Conservation (phyloP, 2,113 vertebrate genomes). For the Cettia cetti region DNA sequence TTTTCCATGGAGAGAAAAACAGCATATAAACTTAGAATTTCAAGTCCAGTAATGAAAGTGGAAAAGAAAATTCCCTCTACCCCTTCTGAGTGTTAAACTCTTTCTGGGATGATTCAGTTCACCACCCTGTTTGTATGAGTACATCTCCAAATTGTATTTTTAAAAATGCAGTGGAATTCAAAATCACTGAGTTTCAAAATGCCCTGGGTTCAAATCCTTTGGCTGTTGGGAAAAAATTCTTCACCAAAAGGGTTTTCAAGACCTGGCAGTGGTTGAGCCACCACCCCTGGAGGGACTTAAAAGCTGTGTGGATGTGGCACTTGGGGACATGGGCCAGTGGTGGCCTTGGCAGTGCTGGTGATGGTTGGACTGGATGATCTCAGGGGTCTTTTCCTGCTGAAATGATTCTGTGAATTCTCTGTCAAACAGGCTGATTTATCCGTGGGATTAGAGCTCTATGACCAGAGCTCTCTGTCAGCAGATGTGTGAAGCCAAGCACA, state of each 20-base stretch:
- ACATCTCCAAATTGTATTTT: not conserved
- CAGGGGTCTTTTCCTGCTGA: not conserved
- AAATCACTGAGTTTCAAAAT: not conserved
- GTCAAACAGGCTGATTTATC: not conserved
- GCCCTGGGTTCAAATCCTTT: not conserved
- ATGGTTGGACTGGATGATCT: rapidly evolving
- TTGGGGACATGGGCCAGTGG: not conserved
- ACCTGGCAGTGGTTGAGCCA: not conserved
- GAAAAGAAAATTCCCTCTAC: not conserved
- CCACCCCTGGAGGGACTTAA: not conserved
- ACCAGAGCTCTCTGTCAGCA: not conserved
- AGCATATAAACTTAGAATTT: not conserved
- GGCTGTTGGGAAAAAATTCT: not conserved
- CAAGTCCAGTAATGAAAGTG: not conserved
- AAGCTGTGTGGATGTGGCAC: not conserved
- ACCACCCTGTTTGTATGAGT: not conserved
- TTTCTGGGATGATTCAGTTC: not conserved
- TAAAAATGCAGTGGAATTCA: not conserved
- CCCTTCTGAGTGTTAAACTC: not conserved
- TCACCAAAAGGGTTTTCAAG: not conserved
- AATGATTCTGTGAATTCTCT: not conserved
- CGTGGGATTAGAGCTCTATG: not conserved
- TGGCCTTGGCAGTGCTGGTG: not conserved
- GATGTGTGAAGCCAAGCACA: not conserved
- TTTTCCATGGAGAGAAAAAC: not conserved